These are phyloP conservation scores for Perizoma affinitatum DNA, from an alignment of 2,888 invertebrate species.

Conservation along the genomic window DNA sequence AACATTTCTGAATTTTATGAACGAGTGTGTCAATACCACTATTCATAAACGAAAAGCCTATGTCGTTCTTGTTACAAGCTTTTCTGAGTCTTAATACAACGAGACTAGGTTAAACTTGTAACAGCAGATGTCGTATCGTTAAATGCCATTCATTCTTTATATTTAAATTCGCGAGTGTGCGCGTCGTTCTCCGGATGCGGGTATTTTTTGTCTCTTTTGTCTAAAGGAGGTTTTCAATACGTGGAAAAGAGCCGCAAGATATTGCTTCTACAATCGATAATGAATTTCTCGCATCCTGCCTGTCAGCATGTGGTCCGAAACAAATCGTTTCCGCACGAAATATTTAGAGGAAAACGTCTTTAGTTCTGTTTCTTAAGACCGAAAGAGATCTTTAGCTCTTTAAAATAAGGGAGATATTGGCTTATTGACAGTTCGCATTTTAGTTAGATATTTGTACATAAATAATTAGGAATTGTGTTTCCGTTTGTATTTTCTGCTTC, in stretches of 20 bases:
- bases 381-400: slow-evolving; percentile 23
- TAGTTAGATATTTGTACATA: slow-evolving; percentile 29
- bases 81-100: neutral
- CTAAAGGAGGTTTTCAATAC: slow-evolving; percentile 4
- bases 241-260: slow-evolving; percentile 43
- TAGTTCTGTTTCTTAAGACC: neutral
- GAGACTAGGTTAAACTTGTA: neutral
- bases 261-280: slow-evolving; percentile 75
- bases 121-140: neutral
- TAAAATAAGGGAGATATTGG: slow-evolving; percentile 26
- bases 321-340: slow-evolving; percentile 75
- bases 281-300: slow-evolving; percentile 75
- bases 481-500: slow-evolving; percentile 70
- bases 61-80: neutral
- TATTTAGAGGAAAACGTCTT: slow-evolving; percentile 19
- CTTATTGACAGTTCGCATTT: slow-evolving; percentile 35
- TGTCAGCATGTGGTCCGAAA: slow-evolving; percentile 79
- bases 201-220: slow-evolving; percentile 46
- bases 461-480: slow-evolving; percentile 71
- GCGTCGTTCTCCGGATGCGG: slow-evolving; percentile 51
- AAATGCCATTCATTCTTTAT: slow-evolving; percentile 18
- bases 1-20: slow-evolving; percentile 23
- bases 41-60: slow-evolving; percentile 18
- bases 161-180: slow-evolving; percentile 52
- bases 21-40: slow-evolving; percentile 20